Conservation (phyloP, 1,140 invertebrate species). For the Brachionus koreanus region DNA sequence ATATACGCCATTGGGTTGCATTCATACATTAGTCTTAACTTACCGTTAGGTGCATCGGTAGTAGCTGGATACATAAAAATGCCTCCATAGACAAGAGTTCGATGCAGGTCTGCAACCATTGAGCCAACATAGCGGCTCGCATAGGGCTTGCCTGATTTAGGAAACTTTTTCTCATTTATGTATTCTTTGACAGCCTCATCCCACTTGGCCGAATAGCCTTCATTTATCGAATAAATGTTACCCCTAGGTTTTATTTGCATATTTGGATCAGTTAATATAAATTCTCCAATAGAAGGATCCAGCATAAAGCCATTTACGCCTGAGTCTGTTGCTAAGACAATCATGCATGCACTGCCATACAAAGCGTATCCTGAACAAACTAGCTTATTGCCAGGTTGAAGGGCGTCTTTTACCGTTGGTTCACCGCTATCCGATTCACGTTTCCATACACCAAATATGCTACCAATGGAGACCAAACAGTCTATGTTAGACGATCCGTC, state of each 20-base stretch:
- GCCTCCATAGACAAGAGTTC: slow-evolving; percentile 93
- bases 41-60: slow-evolving; percentile 82
- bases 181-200: slow-evolving; percentile 77
- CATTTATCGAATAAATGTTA: slow-evolving; percentile 93
- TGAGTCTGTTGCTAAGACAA: slow-evolving; percentile 79
- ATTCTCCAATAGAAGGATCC: slow-evolving; percentile 95
- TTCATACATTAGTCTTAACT: slow-evolving; percentile 92
- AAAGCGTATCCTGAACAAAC: slow-evolving; percentile 94
- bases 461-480: slow-evolving; percentile 94
- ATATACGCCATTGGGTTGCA: slow-evolving; percentile 96
- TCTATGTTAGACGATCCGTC: slow-evolving; percentile 99
- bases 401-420: slow-evolving; percentile 66
- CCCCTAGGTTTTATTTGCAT: slow-evolving; percentile 77
- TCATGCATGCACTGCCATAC: slow-evolving; percentile 93
- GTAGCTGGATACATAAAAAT: slow-evolving; percentile 98
- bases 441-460: slow-evolving; percentile 91
- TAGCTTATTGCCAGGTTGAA: slow-evolving; percentile 78
- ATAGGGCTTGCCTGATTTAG: slow-evolving; percentile 60
- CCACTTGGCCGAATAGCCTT: slow-evolving; percentile 76
- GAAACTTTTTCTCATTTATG: slow-evolving; percentile 84
- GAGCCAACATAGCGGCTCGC: slow-evolving; percentile 88
- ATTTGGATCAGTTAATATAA: slow-evolving; percentile 87
- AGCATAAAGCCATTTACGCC: slow-evolving; percentile 94
- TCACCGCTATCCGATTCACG: slow-evolving; percentile 55
- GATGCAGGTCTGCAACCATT: slow-evolving; percentile 97